Percentiles rank a stretch among this genome's conserved stretches.
phyloP scores from a whole-genome alignment of 2,113 vertebrate species.

The Nibea albiflora region DNA sequence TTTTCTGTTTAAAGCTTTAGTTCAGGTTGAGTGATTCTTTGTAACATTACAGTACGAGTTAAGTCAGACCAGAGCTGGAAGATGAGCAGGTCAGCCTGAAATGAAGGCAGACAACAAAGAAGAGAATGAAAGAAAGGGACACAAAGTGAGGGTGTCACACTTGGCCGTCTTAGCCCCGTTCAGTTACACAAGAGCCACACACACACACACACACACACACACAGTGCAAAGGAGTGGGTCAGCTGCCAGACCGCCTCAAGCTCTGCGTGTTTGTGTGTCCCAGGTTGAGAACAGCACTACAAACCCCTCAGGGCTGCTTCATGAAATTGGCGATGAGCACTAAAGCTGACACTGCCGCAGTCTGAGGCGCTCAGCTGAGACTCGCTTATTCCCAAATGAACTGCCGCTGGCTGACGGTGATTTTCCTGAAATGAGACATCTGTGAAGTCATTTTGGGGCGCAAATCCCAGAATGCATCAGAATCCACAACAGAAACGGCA shows the following conservation, averaged over 20 bases:
- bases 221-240: conserved; percentile 10
- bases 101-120: not conserved
- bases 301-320: conserved; percentile 46
- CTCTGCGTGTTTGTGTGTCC: conserved; percentile 6
- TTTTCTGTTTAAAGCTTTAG: not conserved
- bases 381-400: conserved; percentile 26
- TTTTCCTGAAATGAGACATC: conserved; percentile 36
- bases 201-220: conserved; percentile 28
- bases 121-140: conserved; percentile 1
- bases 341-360: conserved; percentile 22
- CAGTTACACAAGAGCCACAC: conserved; percentile 57
- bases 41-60: not conserved
- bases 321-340: conserved; percentile 27
- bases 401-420: conserved; percentile 1
- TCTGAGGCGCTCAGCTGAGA: conserved; percentile 10
- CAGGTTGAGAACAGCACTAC: conserved; percentile 43
- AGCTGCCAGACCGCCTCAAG: conserved; percentile 48
- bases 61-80: not conserved
- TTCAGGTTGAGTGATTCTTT: not conserved
- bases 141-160: conserved; percentile 32
- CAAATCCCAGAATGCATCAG: not conserved
- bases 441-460: conserved; percentile 1
- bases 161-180: not conserved
- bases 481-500: not conserved
- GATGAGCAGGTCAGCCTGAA: conserved; percentile 16